A percentile compares a stretch with the other conserved stretches of the same genome.
Evolutionary conservation across 92 coral and sea anemone species (phyloP).

Genomic region (Porites evermanni): DNA sequence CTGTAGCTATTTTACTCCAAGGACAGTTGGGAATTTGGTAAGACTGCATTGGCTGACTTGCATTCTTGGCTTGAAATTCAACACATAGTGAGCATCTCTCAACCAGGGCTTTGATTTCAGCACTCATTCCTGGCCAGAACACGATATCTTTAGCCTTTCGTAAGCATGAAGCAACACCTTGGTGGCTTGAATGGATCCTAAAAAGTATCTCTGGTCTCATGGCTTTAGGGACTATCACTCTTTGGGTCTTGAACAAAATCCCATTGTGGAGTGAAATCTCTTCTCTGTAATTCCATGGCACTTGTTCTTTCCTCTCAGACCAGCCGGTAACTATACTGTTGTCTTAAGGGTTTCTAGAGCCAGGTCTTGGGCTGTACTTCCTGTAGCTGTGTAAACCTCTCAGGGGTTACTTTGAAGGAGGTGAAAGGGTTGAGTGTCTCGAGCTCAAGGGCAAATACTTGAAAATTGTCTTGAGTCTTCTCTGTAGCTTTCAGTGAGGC

Average conservation of each 20-base stretch:
- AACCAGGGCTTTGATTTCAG: slow-evolving; percentile 53
- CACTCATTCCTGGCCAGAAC: slow-evolving; percentile 57
- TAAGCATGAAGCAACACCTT: slow-evolving; percentile 37
- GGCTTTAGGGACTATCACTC: slow-evolving; percentile 46
- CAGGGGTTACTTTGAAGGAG: slow-evolving; percentile 26
- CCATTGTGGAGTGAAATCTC: slow-evolving; percentile 64
- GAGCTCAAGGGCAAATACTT: slow-evolving; percentile 48
- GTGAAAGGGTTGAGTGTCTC: slow-evolving; percentile 38
- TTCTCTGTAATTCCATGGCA: slow-evolving; percentile 55
- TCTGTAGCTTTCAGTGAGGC: slow-evolving; percentile 29
- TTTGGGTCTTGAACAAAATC: slow-evolving; percentile 44
- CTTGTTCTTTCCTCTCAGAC: slow-evolving; percentile 55
- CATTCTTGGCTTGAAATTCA: slow-evolving; percentile 45
- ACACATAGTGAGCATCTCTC: slow-evolving; percentile 51
- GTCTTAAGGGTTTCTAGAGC: slow-evolving; percentile 40
- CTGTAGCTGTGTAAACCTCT: slow-evolving; percentile 45
- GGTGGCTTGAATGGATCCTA: slow-evolving; percentile 54
- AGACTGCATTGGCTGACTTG: slow-evolving; percentile 42
- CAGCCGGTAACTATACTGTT: slow-evolving; percentile 49
- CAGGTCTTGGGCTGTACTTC: slow-evolving; percentile 36
- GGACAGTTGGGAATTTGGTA: slow-evolving; percentile 48
- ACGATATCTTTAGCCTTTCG: slow-evolving; percentile 52
- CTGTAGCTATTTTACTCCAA: slow-evolving; percentile 54
- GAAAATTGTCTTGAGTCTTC: slow-evolving; percentile 20
- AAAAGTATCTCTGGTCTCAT: slow-evolving; percentile 18